phyloP scores from a whole-genome alignment of 2,888 invertebrate genomes.

The Encarsia formosa region DNA sequence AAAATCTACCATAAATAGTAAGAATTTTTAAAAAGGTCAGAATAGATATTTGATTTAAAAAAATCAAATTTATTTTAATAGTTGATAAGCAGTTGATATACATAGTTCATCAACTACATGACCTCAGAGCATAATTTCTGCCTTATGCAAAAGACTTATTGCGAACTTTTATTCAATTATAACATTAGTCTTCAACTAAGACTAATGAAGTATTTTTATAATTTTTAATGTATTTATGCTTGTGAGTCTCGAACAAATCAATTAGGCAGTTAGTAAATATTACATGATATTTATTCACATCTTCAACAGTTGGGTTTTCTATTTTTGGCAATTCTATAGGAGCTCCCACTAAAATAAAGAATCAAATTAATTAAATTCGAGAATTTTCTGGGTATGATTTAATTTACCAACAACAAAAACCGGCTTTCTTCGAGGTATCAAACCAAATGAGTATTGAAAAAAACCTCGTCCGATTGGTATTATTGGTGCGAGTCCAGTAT shows the following conservation, averaged over 20 bases:
- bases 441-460: constrained; percentile 86
- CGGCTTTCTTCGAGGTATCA: constrained; percentile 75
- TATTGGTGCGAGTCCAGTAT: constrained; percentile 72
- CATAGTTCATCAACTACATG: too few species aligned
- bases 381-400: not conserved
- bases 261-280: constrained; percentile 67
- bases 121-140: too few species aligned
- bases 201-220: constrained; percentile 58
- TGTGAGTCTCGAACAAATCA: constrained; percentile 79
- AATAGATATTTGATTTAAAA: too few species aligned
- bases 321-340: constrained; percentile 75
- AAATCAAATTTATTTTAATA: too few species aligned
- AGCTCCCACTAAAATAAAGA: constrained; percentile 69
- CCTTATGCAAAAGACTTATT: too few species aligned
- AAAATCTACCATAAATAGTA: too few species aligned
- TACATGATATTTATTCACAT: constrained; percentile 72
- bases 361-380: not conserved
- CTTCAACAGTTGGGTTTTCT: constrained; percentile 67
- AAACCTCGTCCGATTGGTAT: constrained; percentile 79
- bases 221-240: constrained; percentile 68
- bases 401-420: constrained; percentile 83
- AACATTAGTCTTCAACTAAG: too few species aligned
- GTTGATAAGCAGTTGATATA: too few species aligned
- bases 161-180: too few species aligned
- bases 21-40: too few species aligned